phyloP scores from a whole-genome alignment of 2,888 invertebrate species.

The Cordilura impudica region DNA sequence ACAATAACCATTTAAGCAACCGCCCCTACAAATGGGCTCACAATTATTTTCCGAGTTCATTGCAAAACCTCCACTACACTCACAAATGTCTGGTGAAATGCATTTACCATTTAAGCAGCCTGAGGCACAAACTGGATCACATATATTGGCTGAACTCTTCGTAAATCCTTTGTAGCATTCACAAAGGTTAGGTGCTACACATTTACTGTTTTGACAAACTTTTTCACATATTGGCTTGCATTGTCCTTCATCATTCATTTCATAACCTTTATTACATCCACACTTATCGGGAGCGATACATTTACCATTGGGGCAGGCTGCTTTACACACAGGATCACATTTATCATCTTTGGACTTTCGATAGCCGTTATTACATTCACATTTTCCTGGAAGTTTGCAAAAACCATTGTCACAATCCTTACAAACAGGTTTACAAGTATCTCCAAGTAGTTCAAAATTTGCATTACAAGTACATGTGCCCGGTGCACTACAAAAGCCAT shows the following conservation, averaged over 20 bases:
- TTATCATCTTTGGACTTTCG: slow-evolving; percentile 12
- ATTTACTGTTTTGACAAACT: slow-evolving; percentile 69
- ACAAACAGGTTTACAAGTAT: slow-evolving; percentile 67
- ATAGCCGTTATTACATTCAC: slow-evolving; percentile 41
- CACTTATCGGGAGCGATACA: slow-evolving; percentile 71
- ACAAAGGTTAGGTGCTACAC: slow-evolving; percentile 71
- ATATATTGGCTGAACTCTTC: slow-evolving; percentile 68
- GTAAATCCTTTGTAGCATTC: slow-evolving; percentile 65
- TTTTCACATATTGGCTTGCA: slow-evolving; percentile 42
- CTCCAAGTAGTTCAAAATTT: slow-evolving; percentile 53
- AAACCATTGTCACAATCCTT: slow-evolving; percentile 83
- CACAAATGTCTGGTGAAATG: slow-evolving; percentile 83
- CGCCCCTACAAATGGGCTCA: slow-evolving; percentile 72
- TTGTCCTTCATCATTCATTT: slow-evolving; percentile 1
- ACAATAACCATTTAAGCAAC: slow-evolving; percentile 84
- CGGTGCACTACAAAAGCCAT: slow-evolving; percentile 72
- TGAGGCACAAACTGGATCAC: slow-evolving; percentile 64
- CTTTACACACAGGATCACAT: slow-evolving; percentile 59
- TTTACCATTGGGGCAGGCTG: slow-evolving; percentile 68
- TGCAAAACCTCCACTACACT: slow-evolving; percentile 78
- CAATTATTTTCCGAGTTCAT: slow-evolving; percentile 20
- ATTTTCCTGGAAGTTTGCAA: slow-evolving; percentile 81
- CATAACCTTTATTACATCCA: slow-evolving; percentile 66
- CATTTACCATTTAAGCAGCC: slow-evolving; percentile 81
- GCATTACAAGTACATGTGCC: slow-evolving; percentile 69